Evolutionary conservation across 2,888 invertebrate species (phyloP).

Genomic region (Cephus pulcher): DNA sequence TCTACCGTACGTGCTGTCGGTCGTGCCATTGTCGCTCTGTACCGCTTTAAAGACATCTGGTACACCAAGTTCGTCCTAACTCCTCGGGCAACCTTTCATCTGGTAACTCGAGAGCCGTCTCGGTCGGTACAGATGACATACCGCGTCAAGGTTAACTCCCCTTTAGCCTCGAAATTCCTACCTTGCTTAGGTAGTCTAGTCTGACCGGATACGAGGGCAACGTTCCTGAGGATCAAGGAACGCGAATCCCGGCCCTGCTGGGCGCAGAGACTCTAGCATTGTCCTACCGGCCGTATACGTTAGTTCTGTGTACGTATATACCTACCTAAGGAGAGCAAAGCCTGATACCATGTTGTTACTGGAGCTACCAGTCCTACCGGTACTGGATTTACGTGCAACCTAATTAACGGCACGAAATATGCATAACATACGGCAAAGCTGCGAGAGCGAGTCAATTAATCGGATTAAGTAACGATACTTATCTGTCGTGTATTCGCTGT

Average conservation of each 20-base stretch:
- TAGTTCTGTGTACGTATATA: neutral
- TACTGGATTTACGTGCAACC: neutral
- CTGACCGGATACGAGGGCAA: neutral
- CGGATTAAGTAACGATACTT: neutral
- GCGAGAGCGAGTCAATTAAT: neutral
- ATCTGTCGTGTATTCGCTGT: neutral
- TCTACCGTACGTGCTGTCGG: neutral
- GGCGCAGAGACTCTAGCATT: neutral
- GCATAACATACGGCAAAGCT: neutral
- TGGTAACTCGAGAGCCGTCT: conserved; percentile 38
- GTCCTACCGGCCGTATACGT: neutral
- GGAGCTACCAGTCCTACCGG: neutral
- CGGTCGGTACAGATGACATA: conserved; percentile 40
- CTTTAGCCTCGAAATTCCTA: conserved; percentile 34
- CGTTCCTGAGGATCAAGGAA: neutral
- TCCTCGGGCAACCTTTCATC: neutral
- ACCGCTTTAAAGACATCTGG: neutral
- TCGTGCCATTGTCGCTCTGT: neutral
- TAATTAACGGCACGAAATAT: neutral
- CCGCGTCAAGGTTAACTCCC: conserved; percentile 43
- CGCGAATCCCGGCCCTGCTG: neutral
- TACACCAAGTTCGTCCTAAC: neutral
- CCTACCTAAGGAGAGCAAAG: neutral
- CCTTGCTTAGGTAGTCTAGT: neutral
- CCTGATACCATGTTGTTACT: neutral